phyloP scores from a whole-genome alignment of 2,797 vertebrate genomes.

The Gila robusta region DNA sequence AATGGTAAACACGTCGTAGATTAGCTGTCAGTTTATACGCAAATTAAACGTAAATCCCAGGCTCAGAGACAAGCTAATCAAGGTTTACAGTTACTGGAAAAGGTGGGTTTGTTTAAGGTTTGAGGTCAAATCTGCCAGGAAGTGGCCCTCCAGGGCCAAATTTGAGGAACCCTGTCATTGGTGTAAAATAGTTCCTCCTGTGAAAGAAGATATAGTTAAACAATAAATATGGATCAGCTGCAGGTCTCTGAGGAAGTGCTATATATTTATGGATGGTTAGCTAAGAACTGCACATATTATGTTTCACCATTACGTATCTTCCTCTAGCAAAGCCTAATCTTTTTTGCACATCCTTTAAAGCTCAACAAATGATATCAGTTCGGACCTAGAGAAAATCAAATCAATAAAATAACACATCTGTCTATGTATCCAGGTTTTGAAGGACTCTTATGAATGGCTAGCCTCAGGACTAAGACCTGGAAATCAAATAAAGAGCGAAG shows the following conservation, averaged over 20 bases:
- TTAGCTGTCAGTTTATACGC: background rate
- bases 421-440: slow-evolving; percentile 1
- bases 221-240: background rate
- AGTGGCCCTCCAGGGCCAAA: background rate
- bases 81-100: background rate
- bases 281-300: background rate
- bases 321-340: background rate
- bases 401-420: slow-evolving; percentile 2
- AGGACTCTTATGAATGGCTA: slow-evolving; percentile 12
- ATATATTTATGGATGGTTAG: slow-evolving; percentile 6
- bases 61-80: background rate
- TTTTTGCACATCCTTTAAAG: background rate
- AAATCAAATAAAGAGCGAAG: slow-evolving; percentile 51
- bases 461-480: slow-evolving; percentile 35
- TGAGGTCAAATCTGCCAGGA: background rate
- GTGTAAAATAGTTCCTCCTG: background rate
- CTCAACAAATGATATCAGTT: background rate
- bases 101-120: background rate
- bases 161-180: background rate
- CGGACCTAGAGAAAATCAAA: background rate
- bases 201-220: slow-evolving; percentile 4
- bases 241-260: background rate
- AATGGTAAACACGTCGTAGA: background rate
- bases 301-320: background rate
- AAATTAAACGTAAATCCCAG: no score